These are phyloP conservation scores for Thaumatotibia leucotreta DNA, from an alignment of 1,140 invertebrate genomes.

Conservation along the genomic window DNA sequence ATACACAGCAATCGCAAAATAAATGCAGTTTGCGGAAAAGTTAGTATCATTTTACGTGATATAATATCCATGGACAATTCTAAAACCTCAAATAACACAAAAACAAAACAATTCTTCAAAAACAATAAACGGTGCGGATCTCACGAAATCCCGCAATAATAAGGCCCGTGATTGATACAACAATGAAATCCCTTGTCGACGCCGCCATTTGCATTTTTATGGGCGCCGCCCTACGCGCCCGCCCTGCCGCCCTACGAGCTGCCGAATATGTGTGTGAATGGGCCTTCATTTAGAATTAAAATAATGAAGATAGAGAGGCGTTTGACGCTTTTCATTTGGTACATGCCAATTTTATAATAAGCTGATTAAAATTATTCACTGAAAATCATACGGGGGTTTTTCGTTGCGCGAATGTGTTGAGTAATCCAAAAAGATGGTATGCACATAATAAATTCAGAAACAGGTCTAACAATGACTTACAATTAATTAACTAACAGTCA, in stretches of 20 bases:
- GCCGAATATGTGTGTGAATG: not conserved
- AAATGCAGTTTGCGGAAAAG: too few species aligned
- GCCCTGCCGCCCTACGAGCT: not conserved
- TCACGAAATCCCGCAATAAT: slow-evolving; percentile 64
- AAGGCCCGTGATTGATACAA: slow-evolving; percentile 70
- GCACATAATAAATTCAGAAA: too few species aligned
- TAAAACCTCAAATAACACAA: not conserved
- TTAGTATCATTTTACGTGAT: too few species aligned
- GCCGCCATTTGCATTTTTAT: slow-evolving; percentile 72
- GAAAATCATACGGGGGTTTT: too few species aligned
- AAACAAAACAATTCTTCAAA: slow-evolving; percentile 22
- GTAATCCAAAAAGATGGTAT: too few species aligned
- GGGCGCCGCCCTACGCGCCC: slow-evolving; percentile 43
- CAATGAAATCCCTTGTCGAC: slow-evolving; percentile 60
- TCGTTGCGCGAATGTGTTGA: too few species aligned
- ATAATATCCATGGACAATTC: not conserved
- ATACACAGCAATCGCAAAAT: too few species aligned
- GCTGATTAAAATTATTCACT: too few species aligned
- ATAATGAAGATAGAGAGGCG: not conserved
- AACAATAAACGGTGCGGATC: slow-evolving; percentile 58
- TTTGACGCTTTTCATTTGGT: not conserved
- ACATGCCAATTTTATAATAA: not conserved
- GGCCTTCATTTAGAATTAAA: not conserved
- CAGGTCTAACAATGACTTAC: too few species aligned
- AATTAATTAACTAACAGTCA: too few species aligned